phyloP scores from a whole-genome alignment of 2,113 vertebrate species.

The Apodemus speciosus region DNA sequence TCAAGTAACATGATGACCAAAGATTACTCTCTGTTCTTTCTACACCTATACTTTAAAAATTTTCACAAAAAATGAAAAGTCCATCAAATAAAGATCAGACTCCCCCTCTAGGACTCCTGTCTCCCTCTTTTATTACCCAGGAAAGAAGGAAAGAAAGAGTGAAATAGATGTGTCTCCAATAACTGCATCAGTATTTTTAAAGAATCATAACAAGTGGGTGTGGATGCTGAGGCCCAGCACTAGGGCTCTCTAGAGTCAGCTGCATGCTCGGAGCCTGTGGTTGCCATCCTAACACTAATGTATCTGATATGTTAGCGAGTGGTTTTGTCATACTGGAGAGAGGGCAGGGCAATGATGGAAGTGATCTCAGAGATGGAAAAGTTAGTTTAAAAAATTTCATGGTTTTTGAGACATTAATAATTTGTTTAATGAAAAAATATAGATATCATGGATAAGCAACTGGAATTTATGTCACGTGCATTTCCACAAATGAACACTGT shows the following conservation, averaged over 20 bases:
- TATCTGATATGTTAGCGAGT: not conserved
- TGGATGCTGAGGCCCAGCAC: not conserved
- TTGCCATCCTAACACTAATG: not conserved
- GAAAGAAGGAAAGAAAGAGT: not conserved
- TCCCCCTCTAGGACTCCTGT: not conserved
- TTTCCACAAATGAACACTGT: not conserved
- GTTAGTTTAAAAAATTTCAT: not conserved
- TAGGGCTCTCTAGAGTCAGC: not conserved
- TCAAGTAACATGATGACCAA: conserved; percentile 49
- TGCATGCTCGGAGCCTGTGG: accelerated
- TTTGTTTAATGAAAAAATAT: conserved; percentile 20
- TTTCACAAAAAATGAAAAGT: not conserved
- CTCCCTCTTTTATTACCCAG: not conserved
- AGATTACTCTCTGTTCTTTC: conserved; percentile 60
- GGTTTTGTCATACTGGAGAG: not conserved
- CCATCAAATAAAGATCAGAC: not conserved
- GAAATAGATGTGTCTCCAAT: not conserved
- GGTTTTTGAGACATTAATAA: not conserved
- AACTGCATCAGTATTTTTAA: not conserved
- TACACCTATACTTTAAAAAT: not conserved
- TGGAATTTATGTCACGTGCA: not conserved
- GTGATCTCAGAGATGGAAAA: not conserved
- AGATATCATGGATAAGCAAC: not conserved
- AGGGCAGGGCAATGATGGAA: not conserved
- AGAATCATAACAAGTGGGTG: not conserved